Percentiles rank a stretch among this genome's conserved stretches.
Evolutionary conservation across 35 echinoderm and acorn worm genomes (phyloP).

Genomic region (Stichopus chloronotus): DNA sequence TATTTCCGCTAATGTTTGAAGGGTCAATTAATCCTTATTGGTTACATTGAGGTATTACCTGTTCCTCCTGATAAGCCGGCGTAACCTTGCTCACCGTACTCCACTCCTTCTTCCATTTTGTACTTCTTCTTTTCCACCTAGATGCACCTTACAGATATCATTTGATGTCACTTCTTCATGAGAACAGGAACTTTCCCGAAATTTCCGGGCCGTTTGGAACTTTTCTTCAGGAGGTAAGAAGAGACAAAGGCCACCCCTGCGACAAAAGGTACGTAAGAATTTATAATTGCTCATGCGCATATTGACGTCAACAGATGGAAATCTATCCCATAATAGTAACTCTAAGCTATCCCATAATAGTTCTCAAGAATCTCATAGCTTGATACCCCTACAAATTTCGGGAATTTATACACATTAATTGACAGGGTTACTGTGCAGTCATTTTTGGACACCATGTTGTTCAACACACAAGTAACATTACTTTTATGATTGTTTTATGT

Average conservation of each 20-base stretch:
- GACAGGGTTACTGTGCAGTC: neutral
- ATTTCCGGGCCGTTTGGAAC: constrained; percentile 65
- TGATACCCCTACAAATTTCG: constrained; percentile 43
- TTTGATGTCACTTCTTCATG: neutral
- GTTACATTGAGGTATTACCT: constrained; percentile 55
- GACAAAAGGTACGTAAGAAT: constrained; percentile 96
- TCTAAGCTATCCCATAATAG: constrained; percentile 95
- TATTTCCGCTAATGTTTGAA: constrained; percentile 36
- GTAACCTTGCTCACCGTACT: constrained; percentile 45
- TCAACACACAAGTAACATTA: neutral
- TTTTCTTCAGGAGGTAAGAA: constrained; percentile 68
- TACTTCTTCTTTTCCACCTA: constrained; percentile 32
- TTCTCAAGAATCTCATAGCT: constrained; percentile 85
- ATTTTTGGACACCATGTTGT: neutral
- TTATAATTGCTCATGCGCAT: constrained; percentile 95
- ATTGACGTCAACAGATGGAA: constrained; percentile 85
- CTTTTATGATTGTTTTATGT: neutral
- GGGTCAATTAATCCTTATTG: constrained; percentile 65
- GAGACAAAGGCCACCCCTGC: constrained; percentile 98
- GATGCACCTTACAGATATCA: constrained; percentile 16
- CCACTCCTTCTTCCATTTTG: constrained; percentile 48
- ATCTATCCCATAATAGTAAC: constrained; percentile 99
- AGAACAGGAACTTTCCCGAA: constrained; percentile 52
- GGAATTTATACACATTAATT: neutral
- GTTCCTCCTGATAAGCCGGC: constrained; percentile 62